Conservation (phyloP, 1,140 invertebrate genomes). For the Chrysoperla carnea region DNA sequence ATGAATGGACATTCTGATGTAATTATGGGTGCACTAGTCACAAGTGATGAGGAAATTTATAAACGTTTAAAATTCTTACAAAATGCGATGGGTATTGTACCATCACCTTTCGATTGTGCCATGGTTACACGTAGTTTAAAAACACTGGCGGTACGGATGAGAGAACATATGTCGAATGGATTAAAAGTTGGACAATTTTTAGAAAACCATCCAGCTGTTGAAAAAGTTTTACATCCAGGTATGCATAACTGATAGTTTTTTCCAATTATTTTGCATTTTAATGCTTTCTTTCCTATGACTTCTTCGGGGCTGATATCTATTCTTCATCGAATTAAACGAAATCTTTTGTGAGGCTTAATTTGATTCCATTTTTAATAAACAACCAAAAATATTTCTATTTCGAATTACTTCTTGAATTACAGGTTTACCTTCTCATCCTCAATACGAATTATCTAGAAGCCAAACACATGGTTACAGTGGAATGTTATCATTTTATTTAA, state of each 20-base stretch:
- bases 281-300: neutral
- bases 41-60: conserved; percentile 54
- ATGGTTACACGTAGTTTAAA: conserved; percentile 88
- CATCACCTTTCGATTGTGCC: conserved; percentile 93
- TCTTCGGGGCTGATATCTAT: neutral
- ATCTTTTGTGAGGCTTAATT: too few relatives aligned
- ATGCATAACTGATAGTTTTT: conserved; percentile 8
- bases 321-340: too few relatives aligned
- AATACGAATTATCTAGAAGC: conserved; percentile 62
- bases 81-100: conserved; percentile 83
- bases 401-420: neutral
- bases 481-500: conserved; percentile 80
- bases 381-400: too few relatives aligned
- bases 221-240: conserved; percentile 74
- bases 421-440: conserved; percentile 82
- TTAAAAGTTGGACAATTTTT: conserved; percentile 63
- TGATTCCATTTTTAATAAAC: too few relatives aligned
- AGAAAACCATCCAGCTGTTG: conserved; percentile 57
- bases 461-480: conserved; percentile 86
- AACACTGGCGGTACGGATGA: conserved; percentile 84
- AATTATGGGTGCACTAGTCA: conserved; percentile 82
- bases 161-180: conserved; percentile 65
- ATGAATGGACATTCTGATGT: conserved; percentile 98
- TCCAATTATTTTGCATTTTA: neutral
- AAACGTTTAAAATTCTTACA: conserved; percentile 68